Conservation (phyloP, 2,888 invertebrate species). For the Plemyria rubiginata region DNA sequence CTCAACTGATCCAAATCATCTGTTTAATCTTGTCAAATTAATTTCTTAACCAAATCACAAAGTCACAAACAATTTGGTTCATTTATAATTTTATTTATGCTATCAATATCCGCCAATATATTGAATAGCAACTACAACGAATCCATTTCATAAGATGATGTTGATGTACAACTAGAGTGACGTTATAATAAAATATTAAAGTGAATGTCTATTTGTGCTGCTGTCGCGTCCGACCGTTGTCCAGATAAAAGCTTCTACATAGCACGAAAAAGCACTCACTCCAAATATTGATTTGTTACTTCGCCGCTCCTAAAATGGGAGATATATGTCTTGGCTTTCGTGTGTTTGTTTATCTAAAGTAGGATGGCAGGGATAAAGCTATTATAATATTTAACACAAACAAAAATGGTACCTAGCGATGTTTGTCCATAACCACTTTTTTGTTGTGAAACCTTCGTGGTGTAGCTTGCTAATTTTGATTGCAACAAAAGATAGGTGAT, state of each 20-base stretch:
- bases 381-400: conserved; percentile 38
- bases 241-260: conserved; percentile 85
- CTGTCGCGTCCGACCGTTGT: conserved; percentile 77
- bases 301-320: conserved; percentile 76
- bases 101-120: too few relatives aligned
- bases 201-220: conserved; percentile 82
- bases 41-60: too few relatives aligned
- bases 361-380: conserved; percentile 48
- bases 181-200: conserved; percentile 68
- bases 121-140: too few relatives aligned
- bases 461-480: too few relatives aligned
- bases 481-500: too few relatives aligned
- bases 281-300: conserved; percentile 85
- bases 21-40: too few relatives aligned
- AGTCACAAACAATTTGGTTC: too few relatives aligned
- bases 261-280: conserved; percentile 85
- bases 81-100: too few relatives aligned
- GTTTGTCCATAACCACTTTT: not conserved
- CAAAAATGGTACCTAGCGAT: conserved; percentile 4
- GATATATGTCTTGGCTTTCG: conserved; percentile 71
- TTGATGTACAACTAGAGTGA: conserved; percentile 19
- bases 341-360: conserved; percentile 62
- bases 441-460: not conserved
- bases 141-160: not conserved
- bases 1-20: too few relatives aligned